phyloP scores from a whole-genome alignment of 2,113 vertebrate genomes.

The Gymnorhina tibicen region DNA sequence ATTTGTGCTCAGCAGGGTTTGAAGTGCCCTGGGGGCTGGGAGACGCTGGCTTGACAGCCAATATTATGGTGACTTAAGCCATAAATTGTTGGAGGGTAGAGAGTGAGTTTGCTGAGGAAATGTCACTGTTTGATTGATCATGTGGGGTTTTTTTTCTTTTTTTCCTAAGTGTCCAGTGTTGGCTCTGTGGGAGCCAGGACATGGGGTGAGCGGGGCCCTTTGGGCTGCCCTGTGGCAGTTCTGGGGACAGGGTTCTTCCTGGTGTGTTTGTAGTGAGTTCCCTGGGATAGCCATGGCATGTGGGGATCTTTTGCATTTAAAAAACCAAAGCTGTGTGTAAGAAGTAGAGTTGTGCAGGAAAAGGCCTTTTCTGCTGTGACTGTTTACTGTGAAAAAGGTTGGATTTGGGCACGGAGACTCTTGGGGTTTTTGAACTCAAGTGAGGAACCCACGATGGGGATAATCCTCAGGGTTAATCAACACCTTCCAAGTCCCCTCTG shows the following conservation, averaged over 20 bases:
- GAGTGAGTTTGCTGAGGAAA: constrained; percentile 17
- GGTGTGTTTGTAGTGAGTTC: not conserved
- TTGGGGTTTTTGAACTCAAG: not conserved
- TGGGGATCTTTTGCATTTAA: not conserved
- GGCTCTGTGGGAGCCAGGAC: not conserved
- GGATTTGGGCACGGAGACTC: not conserved
- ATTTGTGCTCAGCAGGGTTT: constrained; percentile 8
- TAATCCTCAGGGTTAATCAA: not conserved
- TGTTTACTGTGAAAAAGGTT: not conserved
- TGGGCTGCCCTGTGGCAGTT: not conserved
- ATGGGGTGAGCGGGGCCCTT: not conserved
- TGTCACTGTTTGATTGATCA: constrained; percentile 46
- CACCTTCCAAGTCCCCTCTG: not conserved
- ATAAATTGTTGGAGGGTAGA: constrained; percentile 54
- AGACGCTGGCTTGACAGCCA: constrained; percentile 42
- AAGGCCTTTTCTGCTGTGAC: not conserved
- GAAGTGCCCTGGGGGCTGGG: constrained; percentile 38
- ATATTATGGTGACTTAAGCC: constrained; percentile 55
- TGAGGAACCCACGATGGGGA: not conserved
- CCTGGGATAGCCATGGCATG: not conserved
- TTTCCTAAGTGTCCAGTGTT: not conserved
- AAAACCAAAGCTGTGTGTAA: not conserved
- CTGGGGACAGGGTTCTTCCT: not conserved
- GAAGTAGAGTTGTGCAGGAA: not conserved
- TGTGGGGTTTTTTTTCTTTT: not conserved